phyloP scores from a whole-genome alignment of 2,113 vertebrate genomes.

The Sigmodon hispidus region DNA sequence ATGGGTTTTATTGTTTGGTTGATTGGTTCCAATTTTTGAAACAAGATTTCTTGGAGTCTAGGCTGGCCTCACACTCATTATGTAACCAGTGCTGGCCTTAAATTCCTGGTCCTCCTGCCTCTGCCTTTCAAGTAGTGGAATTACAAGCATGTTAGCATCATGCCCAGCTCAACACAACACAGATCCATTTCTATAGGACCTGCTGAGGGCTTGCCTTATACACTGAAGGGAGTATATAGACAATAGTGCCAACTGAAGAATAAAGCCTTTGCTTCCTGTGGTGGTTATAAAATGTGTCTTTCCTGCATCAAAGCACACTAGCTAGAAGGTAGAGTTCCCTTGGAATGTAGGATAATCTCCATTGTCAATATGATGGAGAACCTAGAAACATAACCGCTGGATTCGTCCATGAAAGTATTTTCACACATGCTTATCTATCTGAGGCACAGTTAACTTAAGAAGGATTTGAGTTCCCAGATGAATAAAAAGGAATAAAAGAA shows the following conservation, averaged over 20 bases:
- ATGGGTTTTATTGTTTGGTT: background rate
- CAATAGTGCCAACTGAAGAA: background rate
- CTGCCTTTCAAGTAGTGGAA: background rate
- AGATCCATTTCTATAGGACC: background rate
- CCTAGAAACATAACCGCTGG: background rate
- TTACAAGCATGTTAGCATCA: no score
- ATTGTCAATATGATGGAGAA: background rate
- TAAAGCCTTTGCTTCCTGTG: background rate
- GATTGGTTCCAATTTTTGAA: background rate
- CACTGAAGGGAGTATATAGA: fast-evolving
- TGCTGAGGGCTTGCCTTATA: fast-evolving
- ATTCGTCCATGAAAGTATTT: no score
- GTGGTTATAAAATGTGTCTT: background rate
- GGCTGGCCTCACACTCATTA: no score
- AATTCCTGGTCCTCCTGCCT: no score
- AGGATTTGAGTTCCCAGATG: background rate
- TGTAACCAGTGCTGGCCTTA: no score
- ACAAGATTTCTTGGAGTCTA: background rate
- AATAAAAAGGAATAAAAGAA: background rate
- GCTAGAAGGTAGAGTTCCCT: no score
- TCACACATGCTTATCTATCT: background rate
- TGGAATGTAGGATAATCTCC: background rate
- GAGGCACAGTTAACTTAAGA: background rate
- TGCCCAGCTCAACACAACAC: background rate
- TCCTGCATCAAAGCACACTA: background rate